Base-by-base conservation (phyloP, 2,113 vertebrate species). In the Acrocephalus kingi region DNA sequence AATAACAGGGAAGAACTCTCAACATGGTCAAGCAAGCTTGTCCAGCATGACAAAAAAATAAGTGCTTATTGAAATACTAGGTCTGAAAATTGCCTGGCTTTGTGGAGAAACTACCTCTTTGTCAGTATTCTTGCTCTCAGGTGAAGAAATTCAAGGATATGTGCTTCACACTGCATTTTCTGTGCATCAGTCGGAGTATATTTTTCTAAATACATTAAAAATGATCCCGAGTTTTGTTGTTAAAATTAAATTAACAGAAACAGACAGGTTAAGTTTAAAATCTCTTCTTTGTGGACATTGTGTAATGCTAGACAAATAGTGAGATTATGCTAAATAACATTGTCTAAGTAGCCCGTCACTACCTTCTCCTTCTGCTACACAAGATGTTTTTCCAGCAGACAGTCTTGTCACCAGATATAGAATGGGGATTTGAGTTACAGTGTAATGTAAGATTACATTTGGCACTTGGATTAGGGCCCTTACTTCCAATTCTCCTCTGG, bases 391-490 rank as follows among this genome's bases (percentile, higher is more conserved):
- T 82, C 49, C 81, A 85, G 78, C 41, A 95, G 75, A 66, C 58
- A 74, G 30, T 64, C 82, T 79, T 94, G 64, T 91, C 71, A 89
- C 71, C 92, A 73, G 87, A 77, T 76, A 81, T 48, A 96, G 64
- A 78, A 84, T 33, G 41, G 79, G 87, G 69, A 96, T 95, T 96
- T 96, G 75, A 89, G 75, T 91, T 93, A 74, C 43, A 83, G 73
- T 83, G 80, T 88, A 96, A 96, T 74, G 79, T 90, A 90, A 90
- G 88, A 96, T 97, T 97, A 89, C 76, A 95, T 92, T 95, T 96
- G 96, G 90, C 88, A 93, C 78, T 94, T 95, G 83, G 86, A 95
- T 96, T 96, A 94, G 27, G 30, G 87, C 66, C 81, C 86, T 89
- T 87, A 71, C 82, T 96, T 95, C 71, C 92, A 90, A 66, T 83